These are phyloP conservation scores for Lamprologus sp. DNA, from an alignment of 2,113 vertebrate genomes.

Conservation along the genomic window DNA sequence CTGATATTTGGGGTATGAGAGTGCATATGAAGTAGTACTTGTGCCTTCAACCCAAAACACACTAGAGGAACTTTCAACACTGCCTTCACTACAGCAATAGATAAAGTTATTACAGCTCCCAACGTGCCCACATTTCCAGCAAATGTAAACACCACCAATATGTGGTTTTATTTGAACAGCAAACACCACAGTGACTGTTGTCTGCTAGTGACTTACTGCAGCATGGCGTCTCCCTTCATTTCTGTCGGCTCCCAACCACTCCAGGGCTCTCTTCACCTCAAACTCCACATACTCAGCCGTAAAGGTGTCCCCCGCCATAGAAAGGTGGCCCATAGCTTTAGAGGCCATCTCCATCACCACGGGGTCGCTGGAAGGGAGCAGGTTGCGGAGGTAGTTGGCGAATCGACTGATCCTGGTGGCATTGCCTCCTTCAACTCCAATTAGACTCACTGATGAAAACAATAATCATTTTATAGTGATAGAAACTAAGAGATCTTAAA, in stretches of 20 bases:
- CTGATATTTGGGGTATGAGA: neutral
- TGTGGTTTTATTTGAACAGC: slow-evolving; percentile 3
- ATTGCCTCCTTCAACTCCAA: slow-evolving; percentile 95
- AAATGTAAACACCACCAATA: neutral
- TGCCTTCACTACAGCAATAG: neutral
- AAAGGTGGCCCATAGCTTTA: slow-evolving; percentile 93
- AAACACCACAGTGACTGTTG: neutral
- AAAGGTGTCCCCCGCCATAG: slow-evolving; percentile 97
- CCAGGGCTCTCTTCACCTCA: slow-evolving; percentile 95
- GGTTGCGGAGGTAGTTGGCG: slow-evolving; percentile 95
- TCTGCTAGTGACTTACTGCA: slow-evolving; percentile 74
- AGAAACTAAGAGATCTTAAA: neutral
- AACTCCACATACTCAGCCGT: slow-evolving; percentile 98
- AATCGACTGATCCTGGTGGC: slow-evolving; percentile 94
- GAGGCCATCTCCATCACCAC: slow-evolving; percentile 99
- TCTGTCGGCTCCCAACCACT: slow-evolving; percentile 94
- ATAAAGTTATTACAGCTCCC: neutral
- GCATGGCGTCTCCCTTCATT: slow-evolving; percentile 95
- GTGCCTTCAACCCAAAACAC: neutral
- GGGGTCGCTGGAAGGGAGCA: slow-evolving; percentile 92
- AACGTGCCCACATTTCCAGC: neutral
- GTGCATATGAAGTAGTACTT: neutral
- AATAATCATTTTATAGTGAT: neutral
- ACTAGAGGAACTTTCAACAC: neutral
- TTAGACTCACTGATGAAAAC: slow-evolving; percentile 83